Conservation (phyloP, 2,888 invertebrate species). For the Cynaeus angustus region DNA sequence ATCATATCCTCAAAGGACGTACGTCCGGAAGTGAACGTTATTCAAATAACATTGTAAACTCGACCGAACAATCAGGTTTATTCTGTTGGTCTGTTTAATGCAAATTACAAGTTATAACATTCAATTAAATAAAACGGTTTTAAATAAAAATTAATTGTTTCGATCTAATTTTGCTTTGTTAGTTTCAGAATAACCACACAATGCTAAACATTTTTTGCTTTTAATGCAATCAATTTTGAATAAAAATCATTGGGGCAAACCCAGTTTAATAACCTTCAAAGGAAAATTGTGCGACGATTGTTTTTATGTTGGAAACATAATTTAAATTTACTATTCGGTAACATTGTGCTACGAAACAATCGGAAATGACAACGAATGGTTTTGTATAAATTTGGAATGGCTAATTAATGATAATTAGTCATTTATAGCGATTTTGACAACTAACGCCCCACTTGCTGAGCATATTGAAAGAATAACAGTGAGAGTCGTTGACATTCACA, state of each 20-base stretch:
- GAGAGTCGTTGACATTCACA: constrained; percentile 3
- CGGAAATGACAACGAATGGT: too few species aligned
- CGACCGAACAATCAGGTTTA: constrained; percentile 20
- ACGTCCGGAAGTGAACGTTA: constrained; percentile 44
- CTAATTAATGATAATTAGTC: too few species aligned
- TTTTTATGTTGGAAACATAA: neutral
- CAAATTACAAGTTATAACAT: constrained; percentile 26
- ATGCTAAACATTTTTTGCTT: neutral
- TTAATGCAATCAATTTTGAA: neutral
- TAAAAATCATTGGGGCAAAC: neutral
- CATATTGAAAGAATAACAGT: constrained; percentile 2
- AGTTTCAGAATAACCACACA: neutral
- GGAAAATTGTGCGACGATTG: constrained; percentile 2
- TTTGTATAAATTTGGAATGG: too few species aligned
- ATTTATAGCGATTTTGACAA: constrained; percentile 21
- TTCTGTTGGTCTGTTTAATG: constrained; percentile 20
- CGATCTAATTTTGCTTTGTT: constrained; percentile 3
- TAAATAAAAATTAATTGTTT: constrained; percentile 10
- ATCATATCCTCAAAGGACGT: constrained; percentile 45
- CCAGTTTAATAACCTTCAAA: constrained; percentile 1
- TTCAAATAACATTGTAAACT: constrained; percentile 21
- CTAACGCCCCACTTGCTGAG: constrained; percentile 7
- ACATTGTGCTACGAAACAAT: neutral
- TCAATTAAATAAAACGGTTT: constrained; percentile 15
- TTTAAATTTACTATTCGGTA: neutral